Percentiles rank a stretch among this genome's conserved stretches.
These are phyloP conservation scores for Dicyrtomina minuta DNA, from an alignment of 2,888 invertebrate species.

Conservation along the genomic window DNA sequence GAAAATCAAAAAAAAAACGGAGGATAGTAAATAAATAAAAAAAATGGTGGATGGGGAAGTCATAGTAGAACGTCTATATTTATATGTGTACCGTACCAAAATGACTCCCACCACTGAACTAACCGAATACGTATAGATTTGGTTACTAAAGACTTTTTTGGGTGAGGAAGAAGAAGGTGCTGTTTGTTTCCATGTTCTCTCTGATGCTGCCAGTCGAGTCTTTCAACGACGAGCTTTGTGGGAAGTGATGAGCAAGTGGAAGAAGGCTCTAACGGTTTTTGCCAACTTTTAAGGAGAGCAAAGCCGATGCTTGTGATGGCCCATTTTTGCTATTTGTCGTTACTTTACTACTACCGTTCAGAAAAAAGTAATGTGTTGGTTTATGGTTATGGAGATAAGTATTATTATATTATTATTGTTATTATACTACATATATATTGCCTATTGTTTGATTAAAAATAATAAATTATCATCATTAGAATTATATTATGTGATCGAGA, in stretches of 20 bases:
- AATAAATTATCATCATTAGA: constrained; percentile 35
- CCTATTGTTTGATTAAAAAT: constrained; percentile 38
- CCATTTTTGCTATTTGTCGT: constrained; percentile 37
- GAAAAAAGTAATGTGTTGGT: constrained; percentile 33
- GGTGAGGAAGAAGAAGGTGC: constrained; percentile 18
- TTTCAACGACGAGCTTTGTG: constrained; percentile 46
- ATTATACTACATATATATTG: constrained; percentile 23
- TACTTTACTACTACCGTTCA: constrained; percentile 35
- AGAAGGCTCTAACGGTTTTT: constrained; percentile 36
- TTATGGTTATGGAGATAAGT: constrained; percentile 34
- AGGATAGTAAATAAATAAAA: constrained; percentile 20
- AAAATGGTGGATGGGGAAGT: constrained; percentile 31
- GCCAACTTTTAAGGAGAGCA: constrained; percentile 5
- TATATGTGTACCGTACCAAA: constrained; percentile 31
- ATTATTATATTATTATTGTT: constrained; percentile 35
- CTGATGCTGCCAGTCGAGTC: constrained; percentile 45
- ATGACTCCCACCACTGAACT: constrained; percentile 29
- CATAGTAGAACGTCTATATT: constrained; percentile 30
- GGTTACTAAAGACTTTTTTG: constrained; percentile 19
- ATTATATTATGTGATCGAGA: constrained; percentile 32
- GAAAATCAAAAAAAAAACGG: constrained; percentile 28
- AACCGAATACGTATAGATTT: constrained; percentile 14
- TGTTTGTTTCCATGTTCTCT: constrained; percentile 38
- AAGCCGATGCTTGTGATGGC: constrained; percentile 34
- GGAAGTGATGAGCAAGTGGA: constrained; percentile 40